phyloP scores from a whole-genome alignment of 2,113 vertebrate species.

The Eubucco bourcierii region DNA sequence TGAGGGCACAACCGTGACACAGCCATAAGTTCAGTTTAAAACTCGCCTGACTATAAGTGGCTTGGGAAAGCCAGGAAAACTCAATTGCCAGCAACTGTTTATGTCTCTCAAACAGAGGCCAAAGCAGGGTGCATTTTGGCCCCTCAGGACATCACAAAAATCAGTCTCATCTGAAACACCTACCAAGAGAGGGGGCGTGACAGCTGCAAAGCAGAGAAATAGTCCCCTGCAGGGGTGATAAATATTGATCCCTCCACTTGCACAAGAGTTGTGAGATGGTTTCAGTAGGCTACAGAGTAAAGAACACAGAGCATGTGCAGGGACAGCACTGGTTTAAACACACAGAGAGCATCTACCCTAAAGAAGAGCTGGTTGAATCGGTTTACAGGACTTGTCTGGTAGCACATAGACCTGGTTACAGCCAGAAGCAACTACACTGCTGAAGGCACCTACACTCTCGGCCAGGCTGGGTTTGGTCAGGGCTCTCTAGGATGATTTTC shows the following conservation, averaged over 20 bases:
- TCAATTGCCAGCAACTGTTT: neutral
- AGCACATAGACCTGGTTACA: neutral
- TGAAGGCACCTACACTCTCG: neutral
- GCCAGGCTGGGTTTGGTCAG: neutral
- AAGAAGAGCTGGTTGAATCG: neutral
- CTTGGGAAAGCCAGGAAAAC: neutral
- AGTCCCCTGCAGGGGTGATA: neutral
- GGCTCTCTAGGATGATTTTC: neutral
- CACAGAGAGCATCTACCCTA: fast-evolving
- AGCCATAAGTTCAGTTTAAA: neutral
- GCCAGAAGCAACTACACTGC: neutral
- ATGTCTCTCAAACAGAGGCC: neutral
- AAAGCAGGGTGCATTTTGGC: neutral
- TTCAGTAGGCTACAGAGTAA: neutral
- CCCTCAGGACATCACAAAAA: neutral
- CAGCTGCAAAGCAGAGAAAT: neutral
- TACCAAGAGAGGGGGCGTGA: neutral
- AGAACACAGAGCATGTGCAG: fast-evolving
- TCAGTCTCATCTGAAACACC: neutral
- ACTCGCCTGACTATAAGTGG: neutral
- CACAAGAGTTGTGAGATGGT: neutral
- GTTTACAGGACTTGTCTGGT: neutral
- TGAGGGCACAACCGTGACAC: neutral
- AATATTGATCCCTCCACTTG: neutral
- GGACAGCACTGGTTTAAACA: neutral